Percentiles rank a stretch among this genome's conserved stretches.
Conservation (phyloP, 1,140 invertebrate genomes). For the Drosophila sucinea region DNA sequence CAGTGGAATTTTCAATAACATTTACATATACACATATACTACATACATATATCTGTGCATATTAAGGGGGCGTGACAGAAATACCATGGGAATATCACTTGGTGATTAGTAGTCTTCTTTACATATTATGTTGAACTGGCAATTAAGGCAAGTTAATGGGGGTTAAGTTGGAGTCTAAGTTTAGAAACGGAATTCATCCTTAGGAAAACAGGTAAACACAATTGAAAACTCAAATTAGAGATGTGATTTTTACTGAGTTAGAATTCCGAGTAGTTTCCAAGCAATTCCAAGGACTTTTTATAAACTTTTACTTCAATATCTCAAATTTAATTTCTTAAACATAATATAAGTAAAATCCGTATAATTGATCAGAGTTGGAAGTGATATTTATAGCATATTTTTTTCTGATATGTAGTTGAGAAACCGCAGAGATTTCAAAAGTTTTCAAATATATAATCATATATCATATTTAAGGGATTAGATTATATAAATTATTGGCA, state of each 20-base stretch:
- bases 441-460: background rate
- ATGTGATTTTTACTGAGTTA: too few species aligned
- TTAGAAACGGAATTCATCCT: background rate
- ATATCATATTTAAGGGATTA: conserved; percentile 12
- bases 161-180: background rate
- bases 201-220: too few species aligned
- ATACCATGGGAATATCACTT: conserved; percentile 55
- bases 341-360: too few species aligned
- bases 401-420: too few species aligned
- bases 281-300: too few species aligned
- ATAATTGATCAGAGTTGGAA: too few species aligned
- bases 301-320: too few species aligned
- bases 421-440: too few species aligned
- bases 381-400: too few species aligned
- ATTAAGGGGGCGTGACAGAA: conserved; percentile 48
- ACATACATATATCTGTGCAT: background rate
- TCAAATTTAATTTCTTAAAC: too few species aligned
- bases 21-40: conserved; percentile 38
- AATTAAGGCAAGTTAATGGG: conserved; percentile 35
- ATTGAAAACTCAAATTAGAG: too few species aligned
- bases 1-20: conserved; percentile 41
- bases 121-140: conserved; percentile 19
- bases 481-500: conserved; percentile 4
- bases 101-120: conserved; percentile 26
- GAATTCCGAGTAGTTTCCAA: too few species aligned